Percentiles rank a stretch among this genome's conserved stretches.
Evolutionary conservation across 2,113 vertebrate genomes (phyloP).

Genomic region (Acrocephalus arundinaceus): DNA sequence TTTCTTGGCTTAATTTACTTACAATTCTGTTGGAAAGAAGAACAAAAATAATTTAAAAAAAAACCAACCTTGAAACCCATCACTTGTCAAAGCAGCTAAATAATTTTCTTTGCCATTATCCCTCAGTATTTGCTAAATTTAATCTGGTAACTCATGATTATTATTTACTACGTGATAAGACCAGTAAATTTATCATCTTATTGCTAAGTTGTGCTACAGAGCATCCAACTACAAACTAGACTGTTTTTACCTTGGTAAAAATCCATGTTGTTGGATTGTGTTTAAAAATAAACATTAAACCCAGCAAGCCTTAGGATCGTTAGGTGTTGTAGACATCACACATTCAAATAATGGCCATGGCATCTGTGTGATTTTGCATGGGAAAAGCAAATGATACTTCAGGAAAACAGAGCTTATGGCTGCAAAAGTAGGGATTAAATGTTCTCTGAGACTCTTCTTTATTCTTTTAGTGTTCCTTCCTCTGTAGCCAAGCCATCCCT

Average conservation of each 20-base stretch:
- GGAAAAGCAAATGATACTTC: neutral
- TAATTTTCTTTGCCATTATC: neutral
- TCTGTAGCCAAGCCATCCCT: neutral
- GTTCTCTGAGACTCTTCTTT: neutral
- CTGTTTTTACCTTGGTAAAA: neutral
- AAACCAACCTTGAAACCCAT: neutral
- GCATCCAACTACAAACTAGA: neutral
- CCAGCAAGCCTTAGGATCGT: neutral
- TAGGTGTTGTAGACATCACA: neutral
- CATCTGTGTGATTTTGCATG: neutral
- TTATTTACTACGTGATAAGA: neutral
- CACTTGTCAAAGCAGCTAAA: neutral
- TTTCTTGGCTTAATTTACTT: conserved; percentile 86
- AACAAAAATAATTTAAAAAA: neutral
- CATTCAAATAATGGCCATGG: neutral
- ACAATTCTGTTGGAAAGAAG: conserved; percentile 77
- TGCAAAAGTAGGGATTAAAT: neutral
- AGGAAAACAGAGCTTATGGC: neutral
- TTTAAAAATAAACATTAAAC: neutral
- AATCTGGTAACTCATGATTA: neutral
- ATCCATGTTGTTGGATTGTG: neutral
- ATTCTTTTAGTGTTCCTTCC: neutral
- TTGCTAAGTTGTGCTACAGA: neutral
- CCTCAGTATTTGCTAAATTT: neutral
- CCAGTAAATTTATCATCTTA: neutral